phyloP scores from a whole-genome alignment of 1,140 invertebrate genomes.

The Zaprionus davidi region DNA sequence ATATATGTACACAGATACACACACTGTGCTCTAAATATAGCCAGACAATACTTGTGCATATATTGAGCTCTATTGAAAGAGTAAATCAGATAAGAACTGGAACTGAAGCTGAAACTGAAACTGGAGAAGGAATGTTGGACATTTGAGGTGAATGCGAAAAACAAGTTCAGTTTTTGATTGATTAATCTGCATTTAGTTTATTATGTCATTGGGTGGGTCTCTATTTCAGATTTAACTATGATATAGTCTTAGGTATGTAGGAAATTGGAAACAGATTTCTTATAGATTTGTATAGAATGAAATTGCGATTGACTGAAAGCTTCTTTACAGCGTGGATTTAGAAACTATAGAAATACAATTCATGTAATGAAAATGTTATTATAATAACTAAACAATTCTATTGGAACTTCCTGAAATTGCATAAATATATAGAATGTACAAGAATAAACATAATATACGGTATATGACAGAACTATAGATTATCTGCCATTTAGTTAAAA shows the following conservation, averaged over 20 bases:
- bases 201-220: constrained; percentile 13
- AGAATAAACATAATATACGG: too few species aligned
- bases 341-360: too few species aligned
- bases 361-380: too few species aligned
- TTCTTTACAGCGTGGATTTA: too few species aligned
- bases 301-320: not conserved
- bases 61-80: constrained; percentile 36
- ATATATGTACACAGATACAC: constrained; percentile 13
- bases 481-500: too few species aligned
- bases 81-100: constrained; percentile 41
- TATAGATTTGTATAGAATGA: not conserved
- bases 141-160: constrained; percentile 9
- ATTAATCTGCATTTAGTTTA: constrained; percentile 11
- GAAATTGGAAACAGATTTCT: not conserved
- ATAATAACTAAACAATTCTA: too few species aligned
- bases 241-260: too few species aligned
- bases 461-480: too few species aligned
- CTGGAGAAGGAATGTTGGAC: constrained; percentile 23
- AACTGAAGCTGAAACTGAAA: constrained; percentile 24
- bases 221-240: not conserved
- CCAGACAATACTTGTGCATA: not conserved
- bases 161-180: constrained; percentile 24
- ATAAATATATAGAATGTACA: too few species aligned
- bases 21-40: constrained; percentile 32
- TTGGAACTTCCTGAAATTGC: too few species aligned